Evolutionary conservation across 2,113 vertebrate genomes (phyloP).

Genomic region (Ceyx melanurus): DNA sequence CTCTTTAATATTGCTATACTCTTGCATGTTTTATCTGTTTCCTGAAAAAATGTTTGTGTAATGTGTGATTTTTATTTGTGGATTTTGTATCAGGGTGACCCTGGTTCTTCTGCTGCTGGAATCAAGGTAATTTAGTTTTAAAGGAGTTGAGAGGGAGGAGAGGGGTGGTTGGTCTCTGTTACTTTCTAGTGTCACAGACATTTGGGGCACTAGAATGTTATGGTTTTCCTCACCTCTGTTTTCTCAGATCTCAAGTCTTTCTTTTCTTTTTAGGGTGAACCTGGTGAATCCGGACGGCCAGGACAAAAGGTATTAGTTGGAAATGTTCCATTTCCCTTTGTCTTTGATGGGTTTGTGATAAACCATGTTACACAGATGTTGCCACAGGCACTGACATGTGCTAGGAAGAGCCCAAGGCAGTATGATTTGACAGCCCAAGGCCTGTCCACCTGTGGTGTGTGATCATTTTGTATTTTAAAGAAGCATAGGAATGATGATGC

Average conservation of each 20-base stretch:
- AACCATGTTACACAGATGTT: not conserved
- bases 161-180: not conserved
- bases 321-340: not conserved
- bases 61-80: conserved; percentile 53
- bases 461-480: conserved; percentile 12
- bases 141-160: not conserved
- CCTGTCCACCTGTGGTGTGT: not conserved
- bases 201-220: not conserved
- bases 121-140: conserved; percentile 86
- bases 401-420: not conserved
- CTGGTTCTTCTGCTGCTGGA: conserved; percentile 96
- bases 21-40: not conserved
- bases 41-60: not conserved
- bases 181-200: not conserved
- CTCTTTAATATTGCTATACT: not conserved
- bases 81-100: conserved; percentile 85
- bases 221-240: not conserved
- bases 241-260: not conserved
- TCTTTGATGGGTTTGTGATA: not conserved
- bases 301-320: conserved; percentile 89
- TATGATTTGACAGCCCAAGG: not conserved
- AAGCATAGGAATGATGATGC: not conserved
- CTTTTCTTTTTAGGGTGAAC: conserved; percentile 86
- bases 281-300: conserved; percentile 90
- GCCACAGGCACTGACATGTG: not conserved